phyloP scores from a whole-genome alignment of 2,888 invertebrate genomes.

The Callyntrura sp. region DNA sequence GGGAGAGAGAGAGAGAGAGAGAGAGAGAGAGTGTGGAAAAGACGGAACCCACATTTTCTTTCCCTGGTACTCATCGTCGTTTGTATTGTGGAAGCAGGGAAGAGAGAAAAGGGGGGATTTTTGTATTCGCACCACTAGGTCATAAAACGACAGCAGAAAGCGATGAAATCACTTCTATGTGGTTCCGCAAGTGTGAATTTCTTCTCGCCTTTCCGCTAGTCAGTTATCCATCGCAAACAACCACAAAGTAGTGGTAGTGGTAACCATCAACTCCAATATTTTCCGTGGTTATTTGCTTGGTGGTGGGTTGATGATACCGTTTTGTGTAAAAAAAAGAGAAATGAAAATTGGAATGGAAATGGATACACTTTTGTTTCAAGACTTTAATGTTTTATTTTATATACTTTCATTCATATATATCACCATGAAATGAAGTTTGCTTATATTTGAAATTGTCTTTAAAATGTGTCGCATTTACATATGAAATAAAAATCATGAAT shows the following conservation, averaged over 20 bases:
- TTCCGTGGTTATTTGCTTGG: neutral
- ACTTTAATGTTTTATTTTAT: too few relatives aligned
- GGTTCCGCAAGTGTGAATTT: constrained; percentile 83
- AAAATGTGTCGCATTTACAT: too few relatives aligned
- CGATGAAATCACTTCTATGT: constrained; percentile 71
- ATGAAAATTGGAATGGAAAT: too few relatives aligned
- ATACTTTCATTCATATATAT: too few relatives aligned
- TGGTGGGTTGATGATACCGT: neutral
- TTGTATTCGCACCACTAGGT: constrained; percentile 63
- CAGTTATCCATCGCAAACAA: constrained; percentile 53
- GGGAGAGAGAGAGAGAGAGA: too few relatives aligned
- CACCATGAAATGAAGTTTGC: too few relatives aligned
- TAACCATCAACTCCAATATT: neutral
- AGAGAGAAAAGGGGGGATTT: constrained; percentile 55
- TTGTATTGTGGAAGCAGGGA: constrained; percentile 33
- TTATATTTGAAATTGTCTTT: too few relatives aligned
- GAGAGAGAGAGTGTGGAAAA: too few relatives aligned
- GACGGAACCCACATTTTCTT: constrained; percentile 14
- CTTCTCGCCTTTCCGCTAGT: constrained; percentile 83
- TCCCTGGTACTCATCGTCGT: neutral
- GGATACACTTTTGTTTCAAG: too few relatives aligned
- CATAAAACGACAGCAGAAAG: constrained; percentile 71
- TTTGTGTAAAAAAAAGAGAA: too few relatives aligned
- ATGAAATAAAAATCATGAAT: neutral
- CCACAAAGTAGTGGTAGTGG: neutral